These are phyloP conservation scores for Meandrusa payeni DNA, from an alignment of 2,888 invertebrate species.

Conservation along the genomic window DNA sequence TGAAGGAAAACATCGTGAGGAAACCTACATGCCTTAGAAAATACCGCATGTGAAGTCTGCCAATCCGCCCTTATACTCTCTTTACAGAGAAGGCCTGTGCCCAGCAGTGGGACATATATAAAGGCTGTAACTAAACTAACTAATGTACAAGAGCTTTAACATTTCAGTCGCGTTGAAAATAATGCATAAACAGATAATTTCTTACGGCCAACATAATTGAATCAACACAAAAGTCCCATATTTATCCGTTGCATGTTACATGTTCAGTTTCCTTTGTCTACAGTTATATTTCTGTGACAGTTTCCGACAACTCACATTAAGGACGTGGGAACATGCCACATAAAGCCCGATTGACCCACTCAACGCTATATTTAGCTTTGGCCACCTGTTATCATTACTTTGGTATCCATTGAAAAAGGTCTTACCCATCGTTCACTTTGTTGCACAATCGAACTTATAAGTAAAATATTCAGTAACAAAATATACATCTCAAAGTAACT, in stretches of 20 bases:
- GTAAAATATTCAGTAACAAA: no score
- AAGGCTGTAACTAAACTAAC: no score
- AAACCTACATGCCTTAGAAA: no score
- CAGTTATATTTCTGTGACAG: slow-evolving; percentile 69
- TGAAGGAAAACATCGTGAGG: no score
- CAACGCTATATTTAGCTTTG: slow-evolving; percentile 55
- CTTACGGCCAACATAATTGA: slow-evolving; percentile 30
- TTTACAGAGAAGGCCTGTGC: no score
- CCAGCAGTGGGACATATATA: no score
- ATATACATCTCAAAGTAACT: no score
- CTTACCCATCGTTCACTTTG: slow-evolving; percentile 11
- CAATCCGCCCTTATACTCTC: no score
- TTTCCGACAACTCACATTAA: slow-evolving; percentile 72
- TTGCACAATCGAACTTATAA: no score
- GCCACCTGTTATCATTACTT: slow-evolving; percentile 23
- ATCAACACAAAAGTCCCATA: slow-evolving; percentile 45
- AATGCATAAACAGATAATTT: slow-evolving; percentile 21
- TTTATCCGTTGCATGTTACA: slow-evolving; percentile 54
- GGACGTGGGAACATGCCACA: slow-evolving; percentile 67
- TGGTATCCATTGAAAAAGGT: slow-evolving; percentile 23
- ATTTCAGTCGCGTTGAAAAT: not conserved
- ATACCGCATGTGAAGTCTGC: no score
- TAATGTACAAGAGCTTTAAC: no score
- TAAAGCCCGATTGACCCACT: slow-evolving; percentile 46
- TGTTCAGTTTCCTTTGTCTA: slow-evolving; percentile 73